Conservation (phyloP, 1,140 invertebrate genomes). For the Caenorhabditis tropicalis region DNA sequence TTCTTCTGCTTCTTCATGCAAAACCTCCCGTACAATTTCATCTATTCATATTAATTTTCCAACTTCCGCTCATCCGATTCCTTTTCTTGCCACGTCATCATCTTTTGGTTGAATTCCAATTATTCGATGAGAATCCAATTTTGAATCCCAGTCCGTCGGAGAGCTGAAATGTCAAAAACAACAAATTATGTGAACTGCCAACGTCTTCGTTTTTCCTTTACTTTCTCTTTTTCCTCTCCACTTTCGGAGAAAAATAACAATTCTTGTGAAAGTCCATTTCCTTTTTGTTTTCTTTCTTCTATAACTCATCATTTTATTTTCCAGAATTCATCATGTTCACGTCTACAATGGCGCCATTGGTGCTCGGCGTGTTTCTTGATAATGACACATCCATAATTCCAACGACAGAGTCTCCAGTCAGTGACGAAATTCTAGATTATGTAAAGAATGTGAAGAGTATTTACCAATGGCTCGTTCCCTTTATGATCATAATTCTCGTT, state of each 20-base stretch:
- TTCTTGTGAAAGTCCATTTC: neutral
- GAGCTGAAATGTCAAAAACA: neutral
- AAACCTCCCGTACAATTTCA: neutral
- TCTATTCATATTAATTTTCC: neutral
- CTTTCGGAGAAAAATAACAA: neutral
- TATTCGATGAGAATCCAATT: neutral
- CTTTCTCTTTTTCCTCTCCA: neutral
- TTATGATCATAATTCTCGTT: constrained; percentile 59
- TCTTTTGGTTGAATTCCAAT: neutral
- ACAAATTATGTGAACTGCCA: neutral
- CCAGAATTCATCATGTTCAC: constrained; percentile 1
- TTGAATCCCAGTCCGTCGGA: neutral
- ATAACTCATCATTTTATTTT: neutral
- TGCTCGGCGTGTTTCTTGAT: neutral
- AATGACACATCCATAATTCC: neutral
- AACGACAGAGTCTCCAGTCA: neutral
- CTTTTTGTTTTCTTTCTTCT: neutral
- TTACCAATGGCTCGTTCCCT: constrained; percentile 60
- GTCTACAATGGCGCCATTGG: neutral
- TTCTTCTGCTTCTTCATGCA: too few species aligned
- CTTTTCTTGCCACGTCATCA: neutral
- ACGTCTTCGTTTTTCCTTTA: neutral
- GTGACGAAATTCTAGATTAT: neutral
- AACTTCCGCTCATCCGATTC: neutral
- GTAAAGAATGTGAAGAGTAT: constrained; percentile 18